Percentiles rank a stretch among this genome's conserved stretches.
These are phyloP conservation scores for Cantharis flavilabris DNA, from an alignment of 2,888 invertebrate species.

Conservation along the genomic window DNA sequence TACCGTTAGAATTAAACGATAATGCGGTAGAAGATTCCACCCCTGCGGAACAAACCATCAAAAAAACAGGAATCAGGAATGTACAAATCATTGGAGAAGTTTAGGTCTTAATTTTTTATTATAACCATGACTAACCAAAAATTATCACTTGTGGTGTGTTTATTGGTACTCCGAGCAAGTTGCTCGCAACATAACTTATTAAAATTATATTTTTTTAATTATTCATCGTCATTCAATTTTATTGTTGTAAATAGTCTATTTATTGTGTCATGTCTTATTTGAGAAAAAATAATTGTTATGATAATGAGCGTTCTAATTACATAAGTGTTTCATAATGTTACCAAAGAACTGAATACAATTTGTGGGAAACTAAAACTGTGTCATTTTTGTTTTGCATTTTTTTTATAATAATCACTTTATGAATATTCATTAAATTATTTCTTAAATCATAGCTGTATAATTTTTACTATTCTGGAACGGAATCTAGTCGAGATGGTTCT, in stretches of 20 bases:
- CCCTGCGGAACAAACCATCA: conserved; percentile 58
- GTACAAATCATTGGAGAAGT: conserved; percentile 75
- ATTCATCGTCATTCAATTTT: background rate
- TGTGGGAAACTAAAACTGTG: conserved; percentile 25
- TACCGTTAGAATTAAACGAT: conserved; percentile 46
- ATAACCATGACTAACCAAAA: background rate
- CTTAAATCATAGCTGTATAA: conserved; percentile 6
- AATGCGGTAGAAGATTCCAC: conserved; percentile 48
- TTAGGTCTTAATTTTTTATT: conserved; percentile 41
- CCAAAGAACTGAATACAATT: conserved; percentile 28
- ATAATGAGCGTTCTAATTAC: conserved; percentile 15
- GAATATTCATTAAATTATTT: conserved; percentile 22
- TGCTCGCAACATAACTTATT: background rate
- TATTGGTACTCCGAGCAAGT: background rate
- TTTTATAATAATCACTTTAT: conserved; percentile 21
- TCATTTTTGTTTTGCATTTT: conserved; percentile 14
- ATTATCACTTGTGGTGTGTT: background rate
- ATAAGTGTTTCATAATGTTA: conserved; percentile 24
- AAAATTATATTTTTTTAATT: background rate
- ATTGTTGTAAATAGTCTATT: background rate
- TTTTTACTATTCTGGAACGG: conserved; percentile 48
- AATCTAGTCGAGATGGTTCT: conserved; percentile 51
- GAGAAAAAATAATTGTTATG: background rate
- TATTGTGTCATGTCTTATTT: background rate
- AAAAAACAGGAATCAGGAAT: conserved; percentile 68